These are phyloP conservation scores for Hydra vulgaris DNA, from an alignment of 30 jellyfish, hydroid and myxozoan species.

Conservation along the genomic window DNA sequence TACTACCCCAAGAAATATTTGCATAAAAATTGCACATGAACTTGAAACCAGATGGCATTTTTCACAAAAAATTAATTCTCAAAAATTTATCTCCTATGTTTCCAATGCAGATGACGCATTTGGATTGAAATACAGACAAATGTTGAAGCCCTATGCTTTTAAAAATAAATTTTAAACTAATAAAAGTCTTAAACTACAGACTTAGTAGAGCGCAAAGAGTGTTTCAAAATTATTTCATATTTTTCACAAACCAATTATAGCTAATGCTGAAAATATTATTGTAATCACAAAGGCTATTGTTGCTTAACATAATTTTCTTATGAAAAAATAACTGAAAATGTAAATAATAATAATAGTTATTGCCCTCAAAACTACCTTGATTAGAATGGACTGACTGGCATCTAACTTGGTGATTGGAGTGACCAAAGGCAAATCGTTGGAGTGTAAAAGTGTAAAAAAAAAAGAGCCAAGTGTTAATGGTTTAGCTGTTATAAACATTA, in stretches of 20 bases:
- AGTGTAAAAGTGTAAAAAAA: no score
- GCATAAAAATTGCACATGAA: conserved; percentile 26
- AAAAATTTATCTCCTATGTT: conserved; percentile 19
- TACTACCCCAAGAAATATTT: no score
- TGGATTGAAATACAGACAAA: conserved; percentile 33
- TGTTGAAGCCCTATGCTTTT: conserved; percentile 60
- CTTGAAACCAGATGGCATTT: conserved; percentile 40
- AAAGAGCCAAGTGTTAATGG: conserved; percentile 13
- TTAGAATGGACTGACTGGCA: conserved; percentile 11
- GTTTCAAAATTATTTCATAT: conserved; percentile 44
- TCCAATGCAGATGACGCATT: conserved; percentile 56
- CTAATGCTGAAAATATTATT: conserved; percentile 29
- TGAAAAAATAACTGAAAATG: background rate
- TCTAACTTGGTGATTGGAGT: conserved; percentile 37
- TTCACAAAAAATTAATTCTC: conserved; percentile 4
- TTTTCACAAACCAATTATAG: conserved; percentile 48
- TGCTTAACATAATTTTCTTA: conserved; percentile 27
- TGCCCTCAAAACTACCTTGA: conserved; percentile 17
- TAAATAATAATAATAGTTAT: conserved; percentile 15
- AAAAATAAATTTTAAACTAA: conserved; percentile 7
- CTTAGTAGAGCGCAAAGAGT: conserved; percentile 36
- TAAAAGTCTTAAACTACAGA: conserved; percentile 35
- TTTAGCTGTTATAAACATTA: background rate
- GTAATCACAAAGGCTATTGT: conserved; percentile 56
- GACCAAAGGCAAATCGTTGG: no score